Evolutionary conservation across 2,797 vertebrate species (phyloP).

Genomic region (Betta splendens): DNA sequence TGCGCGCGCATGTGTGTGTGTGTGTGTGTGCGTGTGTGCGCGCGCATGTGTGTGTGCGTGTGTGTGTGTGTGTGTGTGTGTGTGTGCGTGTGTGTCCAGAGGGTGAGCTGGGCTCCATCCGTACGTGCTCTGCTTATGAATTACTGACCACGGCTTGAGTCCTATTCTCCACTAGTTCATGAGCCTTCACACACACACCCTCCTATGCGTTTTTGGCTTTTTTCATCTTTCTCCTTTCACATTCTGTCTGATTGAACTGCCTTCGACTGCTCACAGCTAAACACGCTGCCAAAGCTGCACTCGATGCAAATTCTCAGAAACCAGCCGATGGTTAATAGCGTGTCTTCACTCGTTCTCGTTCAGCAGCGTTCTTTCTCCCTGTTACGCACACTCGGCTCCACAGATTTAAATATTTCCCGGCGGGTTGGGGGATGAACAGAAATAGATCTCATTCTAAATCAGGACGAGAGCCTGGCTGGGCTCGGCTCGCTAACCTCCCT

Average conservation of each 20-base stretch:
- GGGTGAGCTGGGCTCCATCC: constrained; percentile 60
- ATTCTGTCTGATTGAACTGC: constrained; percentile 32
- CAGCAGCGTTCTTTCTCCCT: not conserved
- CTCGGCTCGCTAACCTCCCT: constrained; percentile 30
- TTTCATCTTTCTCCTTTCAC: constrained; percentile 7
- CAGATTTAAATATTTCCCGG: constrained; percentile 79
- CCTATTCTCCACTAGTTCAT: constrained; percentile 42
- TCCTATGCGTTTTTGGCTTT: not conserved
- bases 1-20: too few relatives aligned
- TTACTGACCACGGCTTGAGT: constrained; percentile 60
- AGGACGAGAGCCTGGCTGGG: constrained; percentile 68
- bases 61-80: constrained; percentile 10
- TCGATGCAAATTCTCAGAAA: constrained; percentile 33
- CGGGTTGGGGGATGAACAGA: constrained; percentile 72
- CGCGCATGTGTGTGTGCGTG: too few relatives aligned
- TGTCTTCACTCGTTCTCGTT: constrained; percentile 10
- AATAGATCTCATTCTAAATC: constrained; percentile 82
- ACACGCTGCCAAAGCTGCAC: constrained; percentile 8
- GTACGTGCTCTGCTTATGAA: constrained; percentile 73
- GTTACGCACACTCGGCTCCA: constrained; percentile 44
- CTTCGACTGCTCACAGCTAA: constrained; percentile 5
- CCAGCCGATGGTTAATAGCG: constrained; percentile 13
- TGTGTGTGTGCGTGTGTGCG: too few relatives aligned
- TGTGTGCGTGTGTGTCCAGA: constrained; percentile 48
- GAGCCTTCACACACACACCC: constrained; percentile 16